phyloP scores from a whole-genome alignment of 2,113 vertebrate species.

The Ageneiosus marmoratus region DNA sequence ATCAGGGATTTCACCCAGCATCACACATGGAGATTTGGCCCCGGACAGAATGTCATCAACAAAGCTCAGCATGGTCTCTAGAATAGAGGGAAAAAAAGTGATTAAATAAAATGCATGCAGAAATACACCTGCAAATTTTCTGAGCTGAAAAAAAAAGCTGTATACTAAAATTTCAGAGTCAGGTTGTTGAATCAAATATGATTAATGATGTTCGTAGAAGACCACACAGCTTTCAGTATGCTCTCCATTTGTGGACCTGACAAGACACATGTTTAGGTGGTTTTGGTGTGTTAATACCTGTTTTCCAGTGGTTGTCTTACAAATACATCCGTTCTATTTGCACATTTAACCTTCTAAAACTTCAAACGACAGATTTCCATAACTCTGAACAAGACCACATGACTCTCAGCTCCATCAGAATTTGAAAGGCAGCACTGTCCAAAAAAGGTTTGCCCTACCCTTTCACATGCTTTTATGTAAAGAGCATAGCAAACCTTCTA shows the following conservation, averaged over 20 bases:
- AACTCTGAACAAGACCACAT: neutral
- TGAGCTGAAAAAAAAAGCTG: neutral
- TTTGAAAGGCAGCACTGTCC: slow-evolving; percentile 29
- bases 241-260: neutral
- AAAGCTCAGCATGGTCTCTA: slow-evolving; percentile 95
- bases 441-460: slow-evolving; percentile 26
- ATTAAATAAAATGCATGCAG: neutral
- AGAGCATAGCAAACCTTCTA: slow-evolving; percentile 27
- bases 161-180: neutral
- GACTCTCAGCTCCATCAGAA: slow-evolving; percentile 4
- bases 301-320: neutral
- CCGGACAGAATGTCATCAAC: slow-evolving; percentile 96
- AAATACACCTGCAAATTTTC: neutral
- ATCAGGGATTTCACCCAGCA: slow-evolving; percentile 92
- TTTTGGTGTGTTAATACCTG: neutral
- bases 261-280: neutral
- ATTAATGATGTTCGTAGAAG: slow-evolving; percentile 10
- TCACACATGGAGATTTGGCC: slow-evolving; percentile 93
- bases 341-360: neutral
- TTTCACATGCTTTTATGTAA: slow-evolving; percentile 18
- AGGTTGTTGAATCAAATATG: neutral
- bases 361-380: slow-evolving; percentile 6
- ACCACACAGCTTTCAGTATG: neutral
- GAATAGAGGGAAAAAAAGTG: slow-evolving; percentile 40
- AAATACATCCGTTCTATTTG: neutral